Conservation (phyloP, 2,888 invertebrate genomes). For the Cyclophora albipunctata region DNA sequence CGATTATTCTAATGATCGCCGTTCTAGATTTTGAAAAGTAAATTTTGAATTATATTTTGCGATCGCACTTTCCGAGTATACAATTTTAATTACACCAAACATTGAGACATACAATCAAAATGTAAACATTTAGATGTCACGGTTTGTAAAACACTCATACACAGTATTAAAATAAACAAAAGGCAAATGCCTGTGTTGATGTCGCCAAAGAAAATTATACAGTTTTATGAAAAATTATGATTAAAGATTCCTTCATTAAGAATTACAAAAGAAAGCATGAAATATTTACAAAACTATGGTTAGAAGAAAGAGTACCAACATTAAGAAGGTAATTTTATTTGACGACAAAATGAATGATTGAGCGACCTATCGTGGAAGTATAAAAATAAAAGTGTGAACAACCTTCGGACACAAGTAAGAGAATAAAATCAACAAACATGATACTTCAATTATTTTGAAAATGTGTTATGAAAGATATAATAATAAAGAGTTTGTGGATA, state of each 20-base stretch:
- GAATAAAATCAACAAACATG: conserved; percentile 38
- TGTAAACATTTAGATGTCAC: conserved; percentile 17
- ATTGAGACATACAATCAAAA: conserved; percentile 46
- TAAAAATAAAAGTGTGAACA: conserved; percentile 35
- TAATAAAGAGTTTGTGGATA: conserved; percentile 29
- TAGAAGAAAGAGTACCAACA: no score
- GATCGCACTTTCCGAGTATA: conserved; percentile 46
- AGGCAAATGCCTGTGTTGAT: conserved; percentile 45
- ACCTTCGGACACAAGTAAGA: conserved; percentile 37
- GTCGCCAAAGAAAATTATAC: conserved; percentile 27
- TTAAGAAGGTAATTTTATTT: conserved; percentile 21
- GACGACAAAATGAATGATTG: conserved; percentile 36
- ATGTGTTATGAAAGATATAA: conserved; percentile 27
- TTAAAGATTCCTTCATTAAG: no score
- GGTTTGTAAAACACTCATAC: conserved; percentile 50
- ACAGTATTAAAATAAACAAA: conserved; percentile 45
- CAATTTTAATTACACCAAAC: conserved; percentile 43
- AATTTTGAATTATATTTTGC: conserved; percentile 23
- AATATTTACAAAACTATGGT: neutral
- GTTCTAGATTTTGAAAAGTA: no score
- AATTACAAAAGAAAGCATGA: no score
- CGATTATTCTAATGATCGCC: neutral
- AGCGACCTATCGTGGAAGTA: conserved; percentile 36
- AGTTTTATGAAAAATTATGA: no score
- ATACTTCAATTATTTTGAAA: conserved; percentile 14